Evolutionary conservation across 1,140 invertebrate genomes (phyloP).

Genomic region (Agrypnia vestita): DNA sequence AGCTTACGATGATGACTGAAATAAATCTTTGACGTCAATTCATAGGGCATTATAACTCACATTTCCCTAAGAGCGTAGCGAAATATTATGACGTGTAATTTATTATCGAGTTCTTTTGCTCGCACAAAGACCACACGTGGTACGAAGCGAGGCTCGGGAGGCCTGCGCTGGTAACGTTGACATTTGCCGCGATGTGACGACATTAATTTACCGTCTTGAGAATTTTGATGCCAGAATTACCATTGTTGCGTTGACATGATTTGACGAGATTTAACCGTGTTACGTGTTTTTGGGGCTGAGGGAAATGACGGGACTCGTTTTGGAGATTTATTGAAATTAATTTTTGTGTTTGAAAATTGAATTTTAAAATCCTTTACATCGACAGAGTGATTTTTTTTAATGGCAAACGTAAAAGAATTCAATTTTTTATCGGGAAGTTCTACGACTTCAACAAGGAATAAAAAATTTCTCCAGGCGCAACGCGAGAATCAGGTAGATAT

Average conservation of each 20-base stretch:
- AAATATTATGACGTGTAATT: slow-evolving; percentile 55
- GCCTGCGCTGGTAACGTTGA: slow-evolving; percentile 1
- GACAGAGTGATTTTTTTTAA: too few relatives aligned
- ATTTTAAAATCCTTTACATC: too few relatives aligned
- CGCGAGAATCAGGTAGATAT: too few relatives aligned
- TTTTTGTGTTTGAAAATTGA: too few relatives aligned
- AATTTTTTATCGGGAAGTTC: too few relatives aligned
- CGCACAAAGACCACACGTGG: slow-evolving; percentile 45
- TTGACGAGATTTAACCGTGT: too few relatives aligned
- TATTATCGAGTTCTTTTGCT: slow-evolving; percentile 50
- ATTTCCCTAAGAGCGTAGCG: slow-evolving; percentile 49
- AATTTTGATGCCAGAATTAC: slow-evolving; percentile 32
- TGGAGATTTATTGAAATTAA: too few relatives aligned
- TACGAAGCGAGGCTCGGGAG: neutral
- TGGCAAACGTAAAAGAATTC: too few relatives aligned
- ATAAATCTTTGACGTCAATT: slow-evolving; percentile 55
- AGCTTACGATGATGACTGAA: slow-evolving; percentile 47
- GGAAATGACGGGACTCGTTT: too few relatives aligned
- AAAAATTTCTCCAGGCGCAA: too few relatives aligned
- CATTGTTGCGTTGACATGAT: slow-evolving; percentile 15
- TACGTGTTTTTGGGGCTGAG: too few relatives aligned
- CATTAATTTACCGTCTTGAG: slow-evolving; percentile 16
- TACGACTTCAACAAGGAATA: too few relatives aligned
- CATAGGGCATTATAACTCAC: slow-evolving; percentile 53
- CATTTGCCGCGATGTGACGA: slow-evolving; percentile 10